Percentiles rank a stretch among this genome's conserved stretches.
Evolutionary conservation across 2,797 vertebrate genomes (phyloP).

Genomic region (Anguilla marmorata): DNA sequence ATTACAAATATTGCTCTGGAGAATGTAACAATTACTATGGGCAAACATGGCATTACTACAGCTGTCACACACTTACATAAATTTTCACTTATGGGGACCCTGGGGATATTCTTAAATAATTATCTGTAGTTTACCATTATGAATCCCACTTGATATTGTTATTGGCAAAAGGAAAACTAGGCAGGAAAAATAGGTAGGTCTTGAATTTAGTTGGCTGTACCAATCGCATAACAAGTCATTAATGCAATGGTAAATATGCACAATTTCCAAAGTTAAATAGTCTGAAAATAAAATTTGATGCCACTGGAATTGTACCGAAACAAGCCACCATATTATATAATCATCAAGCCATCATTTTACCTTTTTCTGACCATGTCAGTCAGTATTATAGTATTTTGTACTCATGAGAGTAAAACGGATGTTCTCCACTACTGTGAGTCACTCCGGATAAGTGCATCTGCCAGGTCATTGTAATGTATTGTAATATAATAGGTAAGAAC

Average conservation of each 20-base stretch:
- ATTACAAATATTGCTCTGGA: slow-evolving; percentile 50
- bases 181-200: neutral
- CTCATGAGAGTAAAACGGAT: too few relatives aligned
- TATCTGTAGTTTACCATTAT: neutral
- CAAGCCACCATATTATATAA: neutral
- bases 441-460: too few relatives aligned
- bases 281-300: neutral
- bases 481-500: too few relatives aligned
- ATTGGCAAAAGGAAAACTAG: neutral
- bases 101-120: neutral
- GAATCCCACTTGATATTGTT: neutral
- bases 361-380: neutral
- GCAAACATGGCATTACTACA: neutral
- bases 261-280: neutral
- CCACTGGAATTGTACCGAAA: neutral
- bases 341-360: neutral
- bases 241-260: neutral
- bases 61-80: neutral
- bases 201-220: neutral
- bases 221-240: neutral
- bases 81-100: neutral
- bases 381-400: neutral
- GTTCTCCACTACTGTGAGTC: too few relatives aligned
- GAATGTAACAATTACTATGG: slow-evolving; percentile 39
- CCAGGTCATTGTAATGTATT: too few relatives aligned